Percentiles rank a stretch among this genome's conserved stretches.
Conservation (phyloP, 2,888 invertebrate genomes). For the Agrotis clavis region DNA sequence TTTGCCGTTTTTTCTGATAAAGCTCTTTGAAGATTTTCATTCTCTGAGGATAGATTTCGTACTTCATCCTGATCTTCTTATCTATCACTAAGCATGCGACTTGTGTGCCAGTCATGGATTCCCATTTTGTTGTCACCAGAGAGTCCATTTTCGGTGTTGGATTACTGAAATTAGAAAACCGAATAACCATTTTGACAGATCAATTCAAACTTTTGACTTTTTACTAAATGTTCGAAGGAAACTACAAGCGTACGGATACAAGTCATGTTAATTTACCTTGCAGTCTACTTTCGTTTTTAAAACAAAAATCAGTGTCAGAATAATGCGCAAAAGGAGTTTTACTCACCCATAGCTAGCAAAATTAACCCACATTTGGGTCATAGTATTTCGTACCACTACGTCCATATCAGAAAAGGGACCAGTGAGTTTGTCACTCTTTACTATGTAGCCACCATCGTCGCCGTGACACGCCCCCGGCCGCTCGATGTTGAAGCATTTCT, state of each 20-base stretch:
- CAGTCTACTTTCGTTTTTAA: not conserved
- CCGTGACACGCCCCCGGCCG: slow-evolving; percentile 91
- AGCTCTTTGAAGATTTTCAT: slow-evolving; percentile 79
- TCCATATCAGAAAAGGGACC: slow-evolving; percentile 75
- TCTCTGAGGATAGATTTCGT: slow-evolving; percentile 78
- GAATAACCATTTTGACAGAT: not conserved
- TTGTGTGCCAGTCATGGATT: slow-evolving; percentile 73
- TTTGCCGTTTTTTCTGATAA: slow-evolving; percentile 68
- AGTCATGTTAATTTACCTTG: not conserved
- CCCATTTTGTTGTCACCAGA: slow-evolving; percentile 79
- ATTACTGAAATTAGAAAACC: slow-evolving; percentile 74
- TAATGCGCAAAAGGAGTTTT: not conserved
- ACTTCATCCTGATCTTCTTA: slow-evolving; percentile 77
- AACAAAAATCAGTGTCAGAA: not conserved
- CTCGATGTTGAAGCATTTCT: slow-evolving; percentile 82
- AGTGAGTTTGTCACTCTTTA: slow-evolving; percentile 79
- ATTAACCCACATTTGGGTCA: slow-evolving; percentile 92
- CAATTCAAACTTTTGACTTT: not conserved
- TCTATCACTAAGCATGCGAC: slow-evolving; percentile 79
- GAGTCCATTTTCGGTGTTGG: slow-evolving; percentile 80
- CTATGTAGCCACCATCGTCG: slow-evolving; percentile 92
- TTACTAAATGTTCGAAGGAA: not conserved
- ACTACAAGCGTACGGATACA: not conserved
- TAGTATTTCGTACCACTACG: slow-evolving; percentile 80
- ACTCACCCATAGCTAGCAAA: slow-evolving; percentile 91